Percentiles rank a stretch among this genome's conserved stretches.
phyloP scores from a whole-genome alignment of 2,113 vertebrate species.

The Zosterops hypoxanthus region DNA sequence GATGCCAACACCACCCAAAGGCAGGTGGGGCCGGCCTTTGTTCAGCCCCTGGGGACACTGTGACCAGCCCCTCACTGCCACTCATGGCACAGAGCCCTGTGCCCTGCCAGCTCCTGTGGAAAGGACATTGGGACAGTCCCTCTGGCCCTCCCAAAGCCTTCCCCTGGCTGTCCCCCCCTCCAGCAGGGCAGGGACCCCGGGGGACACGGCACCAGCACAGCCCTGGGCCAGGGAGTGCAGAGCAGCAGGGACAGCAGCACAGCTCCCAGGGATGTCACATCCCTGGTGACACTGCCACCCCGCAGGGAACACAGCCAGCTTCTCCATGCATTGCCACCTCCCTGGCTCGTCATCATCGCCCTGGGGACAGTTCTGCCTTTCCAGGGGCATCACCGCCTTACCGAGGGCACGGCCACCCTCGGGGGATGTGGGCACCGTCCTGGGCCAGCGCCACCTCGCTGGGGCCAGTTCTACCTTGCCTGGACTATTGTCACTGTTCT shows the following conservation, averaged over 20 bases:
- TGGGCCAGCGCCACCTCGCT: not conserved
- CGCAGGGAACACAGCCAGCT: not conserved
- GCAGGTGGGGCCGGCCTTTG: not conserved
- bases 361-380: not conserved
- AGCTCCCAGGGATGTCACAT: not conserved
- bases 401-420: not conserved
- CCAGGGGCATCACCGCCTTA: not conserved
- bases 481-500: not conserved
- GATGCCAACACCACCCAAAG: not conserved
- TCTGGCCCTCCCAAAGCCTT: not conserved
- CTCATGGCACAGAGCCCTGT: accelerated
- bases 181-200: accelerated
- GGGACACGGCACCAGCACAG: not conserved
- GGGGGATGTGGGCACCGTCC: not conserved
- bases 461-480: not conserved
- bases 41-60: not conserved
- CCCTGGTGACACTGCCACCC: not conserved
- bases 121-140: not conserved
- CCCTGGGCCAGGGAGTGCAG: not conserved
- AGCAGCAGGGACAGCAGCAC: not conserved
- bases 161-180: not conserved
- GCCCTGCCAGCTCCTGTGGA: accelerated
- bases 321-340: not conserved
- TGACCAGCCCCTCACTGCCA: accelerated
- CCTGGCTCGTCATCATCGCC: not conserved